A percentile compares a stretch with the other conserved stretches of the same genome.
phyloP scores from a whole-genome alignment of 2,113 vertebrate species.

The Hemiprocne comata region DNA sequence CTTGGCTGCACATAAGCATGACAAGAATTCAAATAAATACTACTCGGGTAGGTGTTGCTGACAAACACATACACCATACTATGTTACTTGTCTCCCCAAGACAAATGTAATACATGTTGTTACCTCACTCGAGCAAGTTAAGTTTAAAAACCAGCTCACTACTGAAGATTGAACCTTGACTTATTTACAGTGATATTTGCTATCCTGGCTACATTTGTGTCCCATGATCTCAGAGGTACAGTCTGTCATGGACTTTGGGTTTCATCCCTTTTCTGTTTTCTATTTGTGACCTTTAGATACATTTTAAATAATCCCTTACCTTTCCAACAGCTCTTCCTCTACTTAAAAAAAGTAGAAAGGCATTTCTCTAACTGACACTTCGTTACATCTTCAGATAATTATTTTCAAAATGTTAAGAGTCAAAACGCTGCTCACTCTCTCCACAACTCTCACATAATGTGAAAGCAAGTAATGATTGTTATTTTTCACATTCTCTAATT shows the following conservation, averaged over 20 bases:
- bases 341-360: background rate
- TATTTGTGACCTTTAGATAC: background rate
- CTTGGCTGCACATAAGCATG: background rate
- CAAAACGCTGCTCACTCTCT: background rate
- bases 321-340: background rate
- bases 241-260: background rate
- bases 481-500: background rate
- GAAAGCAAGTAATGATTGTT: background rate
- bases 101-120: background rate
- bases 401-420: background rate
- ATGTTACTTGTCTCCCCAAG: background rate
- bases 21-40: conserved; percentile 1
- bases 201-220: background rate
- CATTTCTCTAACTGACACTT: background rate
- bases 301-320: background rate
- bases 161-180: background rate
- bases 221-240: background rate
- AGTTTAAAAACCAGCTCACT: background rate
- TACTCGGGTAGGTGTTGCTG: background rate
- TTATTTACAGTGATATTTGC: background rate
- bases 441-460: background rate
- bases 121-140: background rate
- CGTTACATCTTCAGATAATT: background rate
- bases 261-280: background rate
- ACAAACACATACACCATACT: background rate